These are phyloP conservation scores for Sabatieria punctata DNA, from an alignment of 2,888 invertebrate species.

Conservation along the genomic window DNA sequence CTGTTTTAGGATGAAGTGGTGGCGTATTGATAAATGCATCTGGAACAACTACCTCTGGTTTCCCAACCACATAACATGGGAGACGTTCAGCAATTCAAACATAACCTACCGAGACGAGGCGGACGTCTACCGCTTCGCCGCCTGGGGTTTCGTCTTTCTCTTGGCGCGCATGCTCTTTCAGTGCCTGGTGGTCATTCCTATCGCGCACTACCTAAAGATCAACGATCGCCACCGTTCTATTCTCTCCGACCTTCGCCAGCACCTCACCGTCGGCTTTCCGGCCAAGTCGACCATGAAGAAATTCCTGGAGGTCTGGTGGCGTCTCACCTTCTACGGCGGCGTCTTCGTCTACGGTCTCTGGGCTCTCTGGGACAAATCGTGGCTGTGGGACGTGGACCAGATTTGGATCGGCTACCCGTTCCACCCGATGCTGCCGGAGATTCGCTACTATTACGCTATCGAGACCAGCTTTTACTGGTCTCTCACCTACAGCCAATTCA, in stretches of 20 bases:
- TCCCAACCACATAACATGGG: constrained; percentile 22
- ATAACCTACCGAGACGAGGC: no score
- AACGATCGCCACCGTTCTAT: no score
- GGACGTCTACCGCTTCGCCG: no score
- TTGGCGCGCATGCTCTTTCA: no score
- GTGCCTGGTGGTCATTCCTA: no score
- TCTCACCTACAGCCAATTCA: constrained; percentile 21
- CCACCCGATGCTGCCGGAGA: constrained; percentile 11
- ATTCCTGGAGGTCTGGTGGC: constrained; percentile 24
- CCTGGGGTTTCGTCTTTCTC: no score
- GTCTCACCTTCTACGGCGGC: constrained; percentile 18
- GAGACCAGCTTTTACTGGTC: constrained; percentile 38
- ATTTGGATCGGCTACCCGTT: constrained; percentile 22
- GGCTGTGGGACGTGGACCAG: constrained; percentile 29
- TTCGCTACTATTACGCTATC: constrained; percentile 38
- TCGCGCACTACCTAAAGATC: no score
- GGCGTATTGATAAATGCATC: no score
- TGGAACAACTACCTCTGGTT: constrained; percentile 24
- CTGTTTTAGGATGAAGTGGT: no score
- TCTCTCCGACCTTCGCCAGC: no score
- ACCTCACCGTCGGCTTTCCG: constrained; percentile 22
- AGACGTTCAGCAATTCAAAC: no score
- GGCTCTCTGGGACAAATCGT: constrained; percentile 25
- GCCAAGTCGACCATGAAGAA: constrained; percentile 18
- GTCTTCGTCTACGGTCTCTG: constrained; percentile 20